Evolutionary conservation across 2,113 vertebrate genomes (phyloP), one percentile per base, ranked within the genome.

Genomic region (Neotoma lepida): DNA sequence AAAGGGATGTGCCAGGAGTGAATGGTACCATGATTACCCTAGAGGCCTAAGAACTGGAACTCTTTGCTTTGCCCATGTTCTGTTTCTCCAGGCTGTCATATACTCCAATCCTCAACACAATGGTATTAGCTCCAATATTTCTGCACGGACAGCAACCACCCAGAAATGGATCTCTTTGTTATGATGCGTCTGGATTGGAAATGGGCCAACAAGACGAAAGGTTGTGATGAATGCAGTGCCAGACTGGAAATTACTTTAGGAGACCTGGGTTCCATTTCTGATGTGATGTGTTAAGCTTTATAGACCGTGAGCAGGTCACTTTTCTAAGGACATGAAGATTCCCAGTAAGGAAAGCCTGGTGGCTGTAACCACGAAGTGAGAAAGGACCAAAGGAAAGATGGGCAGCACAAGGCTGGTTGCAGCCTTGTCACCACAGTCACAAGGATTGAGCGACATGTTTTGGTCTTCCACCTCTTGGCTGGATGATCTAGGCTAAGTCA

Each of bases 241-340:
- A 94, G 63, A 58, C 44, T 66, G 66, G 56, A 90, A 89, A 78
- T 61, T 22, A 56, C 54, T 63, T 89, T 70, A 74, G 56, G 56
- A 95, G 87, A 85, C 51, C 20, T 20, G 54, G 61, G 78, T 54
- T 91, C 82, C 87, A 15, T 46, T 85, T 96, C 70, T 1, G 12
- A 35, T 61, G 58, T 63, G 33, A 41, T 18, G 0, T 56, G 70
- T 63, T 73, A n/a, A 94, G 30, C 86, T 15, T 0, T 30, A 64
- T 30, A 74, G 74, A 86, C 33, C 49, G 39, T n/a, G 44, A 2
- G 0, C 2, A 46, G 33, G 77, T 92, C 77, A 10, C 46, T 80
- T 82, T 44, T n/a, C 71, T 9, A 14, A 91, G 49, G 22, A 20
- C 58, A 73, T 0, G 49, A 26, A 71, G 17, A 70, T 56, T 15